These are phyloP conservation scores for Malaclemys terrapin DNA, from an alignment of 2,113 vertebrate species.

Conservation along the genomic window DNA sequence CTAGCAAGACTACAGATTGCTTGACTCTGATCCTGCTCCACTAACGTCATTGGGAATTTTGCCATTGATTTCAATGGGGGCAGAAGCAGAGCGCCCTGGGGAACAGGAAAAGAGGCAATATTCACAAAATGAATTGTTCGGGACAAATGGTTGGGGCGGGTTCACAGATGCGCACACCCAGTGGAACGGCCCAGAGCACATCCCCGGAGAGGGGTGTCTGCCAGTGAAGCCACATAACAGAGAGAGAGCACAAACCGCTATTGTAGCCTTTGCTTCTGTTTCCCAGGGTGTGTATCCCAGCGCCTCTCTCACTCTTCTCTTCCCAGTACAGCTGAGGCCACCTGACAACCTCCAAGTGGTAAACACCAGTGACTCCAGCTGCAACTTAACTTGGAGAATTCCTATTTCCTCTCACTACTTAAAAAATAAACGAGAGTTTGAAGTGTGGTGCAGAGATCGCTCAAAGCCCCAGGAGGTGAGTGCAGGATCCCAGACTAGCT, in stretches of 20 bases:
- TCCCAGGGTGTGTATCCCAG: background rate
- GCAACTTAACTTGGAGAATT: conserved; percentile 76
- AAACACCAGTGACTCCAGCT: conserved; percentile 26
- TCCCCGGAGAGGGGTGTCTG: background rate
- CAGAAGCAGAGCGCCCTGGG: background rate
- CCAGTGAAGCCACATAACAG: accelerated
- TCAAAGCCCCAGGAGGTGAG: conserved; percentile 75
- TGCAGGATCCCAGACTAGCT: accelerated
- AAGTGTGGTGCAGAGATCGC: conserved; percentile 33
- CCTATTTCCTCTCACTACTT: conserved; percentile 77
- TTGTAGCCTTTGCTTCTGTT: background rate
- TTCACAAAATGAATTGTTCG: background rate
- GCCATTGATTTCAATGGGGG: background rate
- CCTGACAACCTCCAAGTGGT: conserved; percentile 63
- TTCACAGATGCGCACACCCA: background rate
- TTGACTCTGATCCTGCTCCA: too few species aligned
- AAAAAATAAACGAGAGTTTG: conserved; percentile 23
- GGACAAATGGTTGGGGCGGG: background rate
- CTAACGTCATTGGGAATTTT: background rate
- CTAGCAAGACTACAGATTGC: too few species aligned
- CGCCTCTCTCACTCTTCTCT: background rate
- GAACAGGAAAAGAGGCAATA: background rate
- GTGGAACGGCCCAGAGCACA: background rate
- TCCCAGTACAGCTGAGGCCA: conserved; percentile 76
- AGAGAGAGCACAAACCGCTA: background rate